Evolutionary conservation across 2,113 vertebrate genomes (phyloP).

Genomic region (Nibea coibor): DNA sequence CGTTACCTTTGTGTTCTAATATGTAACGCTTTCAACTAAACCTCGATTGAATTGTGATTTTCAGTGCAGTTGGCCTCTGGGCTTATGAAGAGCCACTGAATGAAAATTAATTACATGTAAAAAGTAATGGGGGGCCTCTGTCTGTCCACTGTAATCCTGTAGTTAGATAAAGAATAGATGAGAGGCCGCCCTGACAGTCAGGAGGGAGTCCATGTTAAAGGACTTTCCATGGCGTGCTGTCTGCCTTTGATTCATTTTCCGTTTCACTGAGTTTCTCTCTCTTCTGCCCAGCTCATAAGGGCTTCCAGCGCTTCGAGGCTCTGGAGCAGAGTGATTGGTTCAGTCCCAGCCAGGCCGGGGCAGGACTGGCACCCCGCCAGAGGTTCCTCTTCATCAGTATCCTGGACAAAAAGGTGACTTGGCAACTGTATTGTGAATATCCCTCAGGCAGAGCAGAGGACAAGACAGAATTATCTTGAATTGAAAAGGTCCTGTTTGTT

Average conservation of each 20-base stretch:
- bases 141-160: neutral
- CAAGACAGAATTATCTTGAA: neutral
- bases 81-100: neutral
- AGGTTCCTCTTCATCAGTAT: conserved; percentile 90
- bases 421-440: neutral
- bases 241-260: conserved; percentile 5
- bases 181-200: neutral
- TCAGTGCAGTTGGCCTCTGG: neutral
- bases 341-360: conserved; percentile 70
- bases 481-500: neutral
- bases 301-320: conserved; percentile 94
- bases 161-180: conserved; percentile 13
- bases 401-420: conserved; percentile 91
- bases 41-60: neutral
- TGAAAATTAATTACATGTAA: neutral
- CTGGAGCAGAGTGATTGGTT: conserved; percentile 86
- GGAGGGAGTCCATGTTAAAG: conserved; percentile 4
- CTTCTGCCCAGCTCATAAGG: conserved; percentile 88
- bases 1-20: neutral
- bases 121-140: too few species aligned
- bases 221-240: neutral
- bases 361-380: conserved; percentile 89
- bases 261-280: conserved; percentile 18
- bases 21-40: neutral
- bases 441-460: neutral